Evolutionary conservation across 2,888 invertebrate genomes (phyloP).

Genomic region (Caenorhabditis wallacei): DNA sequence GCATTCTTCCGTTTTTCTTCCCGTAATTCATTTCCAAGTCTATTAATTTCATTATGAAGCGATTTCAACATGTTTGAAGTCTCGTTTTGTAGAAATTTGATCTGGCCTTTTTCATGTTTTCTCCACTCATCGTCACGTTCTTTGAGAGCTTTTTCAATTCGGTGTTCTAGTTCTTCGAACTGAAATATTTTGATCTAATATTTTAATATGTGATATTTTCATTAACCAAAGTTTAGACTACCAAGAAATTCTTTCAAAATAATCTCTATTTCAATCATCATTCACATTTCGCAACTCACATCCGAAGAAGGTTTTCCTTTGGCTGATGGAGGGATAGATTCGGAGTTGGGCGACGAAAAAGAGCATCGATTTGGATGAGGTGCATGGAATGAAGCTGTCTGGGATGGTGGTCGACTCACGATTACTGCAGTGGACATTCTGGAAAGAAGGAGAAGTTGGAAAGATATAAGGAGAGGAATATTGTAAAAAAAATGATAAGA

Average conservation of each 20-base stretch:
- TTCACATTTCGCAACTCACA: slow-evolving; percentile 28
- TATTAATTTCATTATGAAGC: slow-evolving; percentile 77
- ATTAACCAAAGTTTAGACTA: no score
- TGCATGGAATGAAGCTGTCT: slow-evolving; percentile 37
- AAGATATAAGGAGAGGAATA: no score
- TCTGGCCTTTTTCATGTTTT: slow-evolving; percentile 75
- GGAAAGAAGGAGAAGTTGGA: background rate
- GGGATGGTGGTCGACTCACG: slow-evolving; percentile 58
- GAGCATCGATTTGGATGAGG: slow-evolving; percentile 45
- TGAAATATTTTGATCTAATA: slow-evolving; percentile 39
- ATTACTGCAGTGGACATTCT: slow-evolving; percentile 61
- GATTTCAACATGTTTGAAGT: slow-evolving; percentile 74
- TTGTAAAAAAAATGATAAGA: no score
- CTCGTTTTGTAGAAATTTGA: slow-evolving; percentile 75
- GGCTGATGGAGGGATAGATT: slow-evolving; percentile 22
- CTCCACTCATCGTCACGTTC: slow-evolving; percentile 74
- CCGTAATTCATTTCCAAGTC: slow-evolving; percentile 72
- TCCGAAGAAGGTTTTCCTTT: slow-evolving; percentile 37
- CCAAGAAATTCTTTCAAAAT: background rate
- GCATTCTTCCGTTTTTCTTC: slow-evolving; percentile 65
- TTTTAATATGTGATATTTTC: no score
- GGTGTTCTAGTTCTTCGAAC: slow-evolving; percentile 66
- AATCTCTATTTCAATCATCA: background rate
- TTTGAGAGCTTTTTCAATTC: slow-evolving; percentile 61
- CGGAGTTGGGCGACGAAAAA: slow-evolving; percentile 39